Conservation (phyloP, 2,888 invertebrate species). For the Philopedon plagiatum region DNA sequence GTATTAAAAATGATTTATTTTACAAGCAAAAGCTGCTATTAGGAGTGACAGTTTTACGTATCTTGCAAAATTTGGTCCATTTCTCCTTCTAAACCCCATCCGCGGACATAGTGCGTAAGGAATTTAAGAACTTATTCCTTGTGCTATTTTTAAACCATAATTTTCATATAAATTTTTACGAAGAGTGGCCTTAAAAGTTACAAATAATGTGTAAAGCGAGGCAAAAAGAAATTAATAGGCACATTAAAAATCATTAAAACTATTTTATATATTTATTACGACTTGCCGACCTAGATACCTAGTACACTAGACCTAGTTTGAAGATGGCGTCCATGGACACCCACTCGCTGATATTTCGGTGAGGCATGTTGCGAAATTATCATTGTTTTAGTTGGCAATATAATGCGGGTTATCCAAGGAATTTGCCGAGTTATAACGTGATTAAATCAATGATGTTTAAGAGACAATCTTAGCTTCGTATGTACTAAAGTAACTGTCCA, state of each 20-base stretch:
- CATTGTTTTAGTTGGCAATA: constrained; percentile 13
- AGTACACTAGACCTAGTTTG: constrained; percentile 63
- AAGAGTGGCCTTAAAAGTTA: neutral
- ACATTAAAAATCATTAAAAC: constrained; percentile 6
- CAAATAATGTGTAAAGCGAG: no score
- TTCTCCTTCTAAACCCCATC: no score
- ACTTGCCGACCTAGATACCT: constrained; percentile 60
- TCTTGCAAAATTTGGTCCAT: no score
- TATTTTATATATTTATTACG: constrained; percentile 4
- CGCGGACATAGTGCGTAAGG: no score
- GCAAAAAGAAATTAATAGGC: neutral
- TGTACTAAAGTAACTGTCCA: no score
- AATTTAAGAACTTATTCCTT: no score
- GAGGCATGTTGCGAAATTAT: constrained; percentile 3
- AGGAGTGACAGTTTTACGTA: no score
- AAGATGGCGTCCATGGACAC: constrained; percentile 40
- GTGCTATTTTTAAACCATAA: no score
- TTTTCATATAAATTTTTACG: neutral
- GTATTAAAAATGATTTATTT: no score
- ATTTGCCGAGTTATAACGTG: neutral
- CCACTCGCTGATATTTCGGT: constrained; percentile 26
- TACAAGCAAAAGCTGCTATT: no score
- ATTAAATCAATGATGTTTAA: no score
- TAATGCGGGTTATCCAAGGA: constrained; percentile 1
- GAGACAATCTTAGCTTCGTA: no score